phyloP scores from a whole-genome alignment of 1,140 invertebrate species.

The Dermatophagoides farinae region DNA sequence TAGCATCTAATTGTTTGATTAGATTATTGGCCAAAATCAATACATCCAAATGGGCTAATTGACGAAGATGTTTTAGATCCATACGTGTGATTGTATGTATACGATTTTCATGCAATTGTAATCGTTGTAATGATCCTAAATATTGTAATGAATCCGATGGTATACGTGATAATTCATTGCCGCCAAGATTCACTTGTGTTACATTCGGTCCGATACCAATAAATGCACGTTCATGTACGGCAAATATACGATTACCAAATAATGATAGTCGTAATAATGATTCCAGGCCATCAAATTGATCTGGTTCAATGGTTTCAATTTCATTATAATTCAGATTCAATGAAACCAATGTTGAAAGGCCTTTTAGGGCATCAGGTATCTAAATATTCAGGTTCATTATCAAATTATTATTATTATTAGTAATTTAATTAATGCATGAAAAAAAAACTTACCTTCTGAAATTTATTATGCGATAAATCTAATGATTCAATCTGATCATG shows the following conservation, averaged over 20 bases:
- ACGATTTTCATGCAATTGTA: conserved; percentile 20
- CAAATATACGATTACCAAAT: conserved; percentile 21
- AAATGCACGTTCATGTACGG: conserved; percentile 19
- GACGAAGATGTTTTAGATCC: conserved; percentile 6
- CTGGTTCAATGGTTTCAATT: conserved; percentile 18
- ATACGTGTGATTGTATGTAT: conserved; percentile 14
- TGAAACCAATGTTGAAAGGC: conserved; percentile 15
- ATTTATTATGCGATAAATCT: conserved; percentile 21
- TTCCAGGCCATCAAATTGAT: conserved; percentile 19
- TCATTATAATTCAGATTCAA: conserved; percentile 20
- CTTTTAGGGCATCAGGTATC: conserved; percentile 19
- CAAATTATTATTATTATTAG: background rate
- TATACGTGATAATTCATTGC: conserved; percentile 18
- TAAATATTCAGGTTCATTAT: background rate
- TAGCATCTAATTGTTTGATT: conserved; percentile 15
- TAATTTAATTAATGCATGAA: background rate
- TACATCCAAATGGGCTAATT: conserved; percentile 14
- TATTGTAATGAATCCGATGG: conserved; percentile 17
- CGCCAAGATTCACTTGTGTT: conserved; percentile 20
- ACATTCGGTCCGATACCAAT: conserved; percentile 19
- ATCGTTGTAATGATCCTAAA: conserved; percentile 15
- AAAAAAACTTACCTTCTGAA: conserved; percentile 14
- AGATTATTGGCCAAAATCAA: conserved; percentile 19
- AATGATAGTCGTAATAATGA: conserved; percentile 19
- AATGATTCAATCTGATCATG: conserved; percentile 23